These are phyloP conservation scores for Isichthys henryi DNA, from an alignment of 2,113 vertebrate genomes.

Conservation along the genomic window DNA sequence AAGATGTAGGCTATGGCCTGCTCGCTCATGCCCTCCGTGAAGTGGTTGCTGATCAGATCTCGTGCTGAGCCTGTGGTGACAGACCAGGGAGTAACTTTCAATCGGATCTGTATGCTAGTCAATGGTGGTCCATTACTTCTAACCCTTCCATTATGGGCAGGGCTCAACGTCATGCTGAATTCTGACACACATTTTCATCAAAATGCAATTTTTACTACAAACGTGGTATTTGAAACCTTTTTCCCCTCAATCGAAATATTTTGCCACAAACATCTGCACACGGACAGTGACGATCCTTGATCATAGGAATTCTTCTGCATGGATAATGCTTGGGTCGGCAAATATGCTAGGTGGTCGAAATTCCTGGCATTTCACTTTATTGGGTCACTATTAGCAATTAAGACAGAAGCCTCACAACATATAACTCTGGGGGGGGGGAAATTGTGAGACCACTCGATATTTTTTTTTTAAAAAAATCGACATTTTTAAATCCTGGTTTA, in stretches of 20 bases:
- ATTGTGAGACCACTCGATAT: no score
- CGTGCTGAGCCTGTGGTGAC: conserved; percentile 78
- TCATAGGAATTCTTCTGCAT: background rate
- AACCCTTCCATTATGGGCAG: background rate
- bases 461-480: no score
- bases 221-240: background rate
- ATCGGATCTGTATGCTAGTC: background rate
- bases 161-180: background rate
- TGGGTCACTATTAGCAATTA: background rate
- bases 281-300: background rate
- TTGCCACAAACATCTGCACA: background rate
- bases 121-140: background rate
- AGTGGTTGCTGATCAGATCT: conserved; percentile 88
- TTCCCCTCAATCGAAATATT: background rate
- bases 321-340: background rate
- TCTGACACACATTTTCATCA: background rate
- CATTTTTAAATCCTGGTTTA: no score
- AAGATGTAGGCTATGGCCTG: conserved; percentile 90
- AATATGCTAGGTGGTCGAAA: background rate
- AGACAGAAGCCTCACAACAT: background rate
- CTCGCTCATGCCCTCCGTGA: conserved; percentile 87
- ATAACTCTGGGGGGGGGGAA: no score
- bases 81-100: background rate
- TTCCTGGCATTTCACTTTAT: background rate
- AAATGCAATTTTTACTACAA: background rate